These are phyloP conservation scores for Struthidea cinerea DNA, from an alignment of 2,113 vertebrate genomes.

Conservation along the genomic window DNA sequence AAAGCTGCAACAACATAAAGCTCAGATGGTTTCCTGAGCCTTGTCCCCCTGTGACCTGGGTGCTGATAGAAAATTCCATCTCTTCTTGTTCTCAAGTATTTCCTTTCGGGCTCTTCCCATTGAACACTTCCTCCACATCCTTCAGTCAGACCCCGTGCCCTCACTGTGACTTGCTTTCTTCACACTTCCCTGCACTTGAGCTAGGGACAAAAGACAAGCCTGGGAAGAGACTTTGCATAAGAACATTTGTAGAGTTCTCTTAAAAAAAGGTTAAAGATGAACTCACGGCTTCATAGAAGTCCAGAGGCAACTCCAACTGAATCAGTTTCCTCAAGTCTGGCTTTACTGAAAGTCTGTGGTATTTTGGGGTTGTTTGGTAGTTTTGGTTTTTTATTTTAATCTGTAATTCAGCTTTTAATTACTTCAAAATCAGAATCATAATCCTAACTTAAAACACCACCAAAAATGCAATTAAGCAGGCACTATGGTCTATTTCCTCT, in stretches of 20 bases:
- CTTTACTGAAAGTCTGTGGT: neutral
- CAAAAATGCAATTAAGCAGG: neutral
- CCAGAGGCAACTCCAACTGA: neutral
- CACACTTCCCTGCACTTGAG: neutral
- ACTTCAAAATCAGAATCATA: neutral
- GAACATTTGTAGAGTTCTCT: neutral
- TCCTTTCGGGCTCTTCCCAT: neutral
- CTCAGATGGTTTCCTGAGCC: neutral
- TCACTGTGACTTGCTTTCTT: neutral
- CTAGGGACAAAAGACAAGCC: neutral
- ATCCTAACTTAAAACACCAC: neutral
- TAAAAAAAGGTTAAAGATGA: neutral
- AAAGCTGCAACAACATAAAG: neutral
- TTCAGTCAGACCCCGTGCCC: neutral
- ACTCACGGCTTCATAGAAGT: neutral
- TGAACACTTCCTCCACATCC: neutral
- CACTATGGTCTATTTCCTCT: fast-evolving
- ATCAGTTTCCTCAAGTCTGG: neutral
- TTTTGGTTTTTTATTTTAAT: neutral
- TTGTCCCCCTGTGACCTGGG: neutral
- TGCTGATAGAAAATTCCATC: neutral
- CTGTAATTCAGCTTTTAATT: neutral
- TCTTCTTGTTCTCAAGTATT: neutral
- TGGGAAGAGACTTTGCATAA: neutral
- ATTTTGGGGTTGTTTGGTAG: neutral